These are phyloP conservation scores for Zoanthus sansibaricus DNA, from an alignment of 92 coral and sea anemone species.

Conservation along the genomic window DNA sequence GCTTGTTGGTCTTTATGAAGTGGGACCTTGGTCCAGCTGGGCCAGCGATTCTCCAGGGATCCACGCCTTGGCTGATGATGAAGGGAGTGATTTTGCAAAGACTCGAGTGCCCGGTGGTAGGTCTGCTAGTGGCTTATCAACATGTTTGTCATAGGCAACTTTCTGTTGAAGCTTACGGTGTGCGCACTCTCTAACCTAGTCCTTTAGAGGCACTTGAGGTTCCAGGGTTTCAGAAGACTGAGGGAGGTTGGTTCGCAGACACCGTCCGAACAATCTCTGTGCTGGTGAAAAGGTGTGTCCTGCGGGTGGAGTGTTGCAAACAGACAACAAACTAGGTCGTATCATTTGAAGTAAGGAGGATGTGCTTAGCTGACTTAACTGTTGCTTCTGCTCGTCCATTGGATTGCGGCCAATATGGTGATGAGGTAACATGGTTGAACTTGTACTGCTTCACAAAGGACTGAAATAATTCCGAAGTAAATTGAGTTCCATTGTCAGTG, in stretches of 20 bases:
- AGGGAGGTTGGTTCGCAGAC: conserved; percentile 37
- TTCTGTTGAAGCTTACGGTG: conserved; percentile 52
- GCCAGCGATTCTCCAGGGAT: conserved; percentile 39
- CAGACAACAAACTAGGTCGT: conserved; percentile 57
- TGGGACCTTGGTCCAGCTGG: conserved; percentile 56
- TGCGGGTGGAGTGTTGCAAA: conserved; percentile 57
- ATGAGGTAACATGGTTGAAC: conserved; percentile 32
- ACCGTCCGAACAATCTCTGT: conserved; percentile 42
- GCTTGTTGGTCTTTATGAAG: conserved; percentile 33
- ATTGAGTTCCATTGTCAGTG: conserved; percentile 66
- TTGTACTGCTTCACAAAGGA: conserved; percentile 39
- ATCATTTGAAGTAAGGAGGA: conserved; percentile 23
- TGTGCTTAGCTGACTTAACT: too few species aligned
- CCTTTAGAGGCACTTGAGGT: conserved; percentile 40
- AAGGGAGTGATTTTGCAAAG: background rate
- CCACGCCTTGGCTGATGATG: conserved; percentile 63
- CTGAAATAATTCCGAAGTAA: conserved; percentile 65
- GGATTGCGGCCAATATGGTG: conserved; percentile 67
- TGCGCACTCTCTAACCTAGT: conserved; percentile 39
- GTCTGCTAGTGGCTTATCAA: conserved; percentile 36
- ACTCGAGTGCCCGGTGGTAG: background rate
- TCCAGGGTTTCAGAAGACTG: conserved; percentile 22
- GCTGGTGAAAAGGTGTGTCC: conserved; percentile 18
- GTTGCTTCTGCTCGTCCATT: conserved; percentile 59
- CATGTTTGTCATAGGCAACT: conserved; percentile 60